Base-by-base conservation (phyloP, 2,888 invertebrate species). In the Megaustenia siamemsis region DNA sequence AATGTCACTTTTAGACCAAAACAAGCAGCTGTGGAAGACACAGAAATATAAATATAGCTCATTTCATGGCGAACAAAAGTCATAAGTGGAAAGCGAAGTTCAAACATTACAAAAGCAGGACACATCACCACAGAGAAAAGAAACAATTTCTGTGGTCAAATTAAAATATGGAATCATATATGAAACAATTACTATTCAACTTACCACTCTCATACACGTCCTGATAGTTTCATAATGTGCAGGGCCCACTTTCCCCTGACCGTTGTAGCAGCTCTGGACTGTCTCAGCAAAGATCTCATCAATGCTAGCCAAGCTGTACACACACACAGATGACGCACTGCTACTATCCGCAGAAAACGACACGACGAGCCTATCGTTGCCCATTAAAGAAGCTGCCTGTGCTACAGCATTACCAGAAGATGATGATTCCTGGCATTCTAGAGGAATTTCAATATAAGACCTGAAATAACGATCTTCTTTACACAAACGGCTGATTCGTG, bases 371-470 rank as follows among this genome's bases (percentile, higher is more conserved):
- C 87, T 88, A 90, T 97, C 97, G 1, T 97, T 97, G 63, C 97
- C 98, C 68, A 98, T 96, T 93, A 97, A 98, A 12, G 77, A 75
- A 0, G 98, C 98, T 56, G 98, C 98, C 93, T 98, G 98, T 4
- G 98, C 97, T 80, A 98, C 95, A 94, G 98, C 98, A 1, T 5
- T 15, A 3, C 49, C 49, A 49, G 32, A 1, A 94, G 97, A 99
- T 35, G 82, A 81, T 32, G 86, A 78, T 66, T 89, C 88, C 32
- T 89, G 91, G 94, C 99, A 99, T 90, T 97, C 97, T 94, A 99
- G 96, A 15, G 98, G 98, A 89, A 99, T 98, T 95, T 99, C 99
- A 38, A 98, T 98, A 94, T 99, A 99, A 15, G 98, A 98, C 94
- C 98, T 97, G 94, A 98, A 99, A 94, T 98, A 97, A 89, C 97